A percentile compares a stretch with the other conserved stretches of the same genome.
Conservation (phyloP, 92 coral and sea anemone species). For the Phymanthus crucifer region DNA sequence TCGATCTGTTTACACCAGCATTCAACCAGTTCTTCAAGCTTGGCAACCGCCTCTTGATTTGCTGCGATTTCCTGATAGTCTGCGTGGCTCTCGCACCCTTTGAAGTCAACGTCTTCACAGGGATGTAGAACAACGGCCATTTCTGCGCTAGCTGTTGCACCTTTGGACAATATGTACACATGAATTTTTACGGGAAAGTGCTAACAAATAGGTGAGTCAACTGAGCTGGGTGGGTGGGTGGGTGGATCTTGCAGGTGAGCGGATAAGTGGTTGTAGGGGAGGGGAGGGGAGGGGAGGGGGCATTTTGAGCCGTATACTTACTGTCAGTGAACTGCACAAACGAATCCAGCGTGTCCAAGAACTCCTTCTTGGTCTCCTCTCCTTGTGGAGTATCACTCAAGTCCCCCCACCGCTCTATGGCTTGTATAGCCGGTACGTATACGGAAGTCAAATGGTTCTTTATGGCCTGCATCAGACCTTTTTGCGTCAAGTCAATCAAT, state of each 20-base stretch:
- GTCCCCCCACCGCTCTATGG: conserved; percentile 77
- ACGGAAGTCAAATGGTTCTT: conserved; percentile 60
- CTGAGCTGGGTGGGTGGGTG: background rate
- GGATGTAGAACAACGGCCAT: conserved; percentile 74
- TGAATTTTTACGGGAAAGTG: background rate
- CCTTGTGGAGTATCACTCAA: conserved; percentile 81
- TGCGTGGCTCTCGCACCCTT: conserved; percentile 58
- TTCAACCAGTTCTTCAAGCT: conserved; percentile 77
- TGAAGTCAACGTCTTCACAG: conserved; percentile 64
- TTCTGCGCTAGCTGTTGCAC: conserved; percentile 66
- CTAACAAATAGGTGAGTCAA: background rate
- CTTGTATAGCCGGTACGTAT: conserved; percentile 70
- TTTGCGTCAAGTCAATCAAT: conserved; percentile 44
- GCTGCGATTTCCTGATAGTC: conserved; percentile 76
- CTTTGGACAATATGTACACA: conserved; percentile 6
- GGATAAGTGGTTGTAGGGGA: no score
- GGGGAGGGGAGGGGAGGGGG: background rate
- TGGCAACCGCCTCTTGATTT: conserved; percentile 62
- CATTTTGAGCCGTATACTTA: conserved; percentile 19
- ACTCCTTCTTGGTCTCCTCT: conserved; percentile 53
- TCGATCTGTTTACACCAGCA: conserved; percentile 90
- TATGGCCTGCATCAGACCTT: conserved; percentile 65
- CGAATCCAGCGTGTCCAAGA: conserved; percentile 68
- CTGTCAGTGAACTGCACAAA: conserved; percentile 83
- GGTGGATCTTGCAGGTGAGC: background rate